These are phyloP conservation scores for Threskiornis aethiopicus DNA, from an alignment of 2,797 vertebrate species.

Conservation along the genomic window DNA sequence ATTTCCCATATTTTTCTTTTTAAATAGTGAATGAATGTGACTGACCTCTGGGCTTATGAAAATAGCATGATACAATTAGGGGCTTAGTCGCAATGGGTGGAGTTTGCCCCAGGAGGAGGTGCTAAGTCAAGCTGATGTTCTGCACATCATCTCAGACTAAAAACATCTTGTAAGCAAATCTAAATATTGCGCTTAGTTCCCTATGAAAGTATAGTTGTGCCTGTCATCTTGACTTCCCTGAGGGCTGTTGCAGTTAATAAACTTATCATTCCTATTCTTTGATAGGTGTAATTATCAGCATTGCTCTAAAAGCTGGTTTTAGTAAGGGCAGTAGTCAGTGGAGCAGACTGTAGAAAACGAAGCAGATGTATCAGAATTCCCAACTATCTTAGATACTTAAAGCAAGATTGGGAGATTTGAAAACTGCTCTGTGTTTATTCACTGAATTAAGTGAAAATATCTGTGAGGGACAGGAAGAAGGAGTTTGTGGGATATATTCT, in stretches of 20 bases:
- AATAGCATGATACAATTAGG: background rate
- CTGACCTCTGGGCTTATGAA: background rate
- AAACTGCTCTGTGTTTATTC: background rate
- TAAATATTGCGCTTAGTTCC: background rate
- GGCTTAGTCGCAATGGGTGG: background rate
- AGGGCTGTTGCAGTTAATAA: background rate
- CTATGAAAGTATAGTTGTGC: background rate
- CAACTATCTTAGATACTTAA: background rate
- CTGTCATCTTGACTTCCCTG: background rate
- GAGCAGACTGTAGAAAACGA: background rate
- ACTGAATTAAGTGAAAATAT: background rate
- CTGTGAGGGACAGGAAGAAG: background rate
- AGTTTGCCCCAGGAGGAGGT: background rate
- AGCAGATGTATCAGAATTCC: background rate
- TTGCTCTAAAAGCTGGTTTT: background rate
- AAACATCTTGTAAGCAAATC: background rate
- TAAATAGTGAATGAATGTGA: background rate
- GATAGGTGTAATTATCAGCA: background rate
- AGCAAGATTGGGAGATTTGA: background rate
- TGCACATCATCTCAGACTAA: background rate
- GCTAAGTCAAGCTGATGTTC: background rate
- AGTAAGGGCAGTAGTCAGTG: background rate
- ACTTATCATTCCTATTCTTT: background rate
- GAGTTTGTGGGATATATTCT: background rate
- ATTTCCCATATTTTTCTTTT: background rate